These are phyloP conservation scores for Neomonachus schauinslandi DNA, from an alignment of 2,113 vertebrate genomes.

Conservation along the genomic window DNA sequence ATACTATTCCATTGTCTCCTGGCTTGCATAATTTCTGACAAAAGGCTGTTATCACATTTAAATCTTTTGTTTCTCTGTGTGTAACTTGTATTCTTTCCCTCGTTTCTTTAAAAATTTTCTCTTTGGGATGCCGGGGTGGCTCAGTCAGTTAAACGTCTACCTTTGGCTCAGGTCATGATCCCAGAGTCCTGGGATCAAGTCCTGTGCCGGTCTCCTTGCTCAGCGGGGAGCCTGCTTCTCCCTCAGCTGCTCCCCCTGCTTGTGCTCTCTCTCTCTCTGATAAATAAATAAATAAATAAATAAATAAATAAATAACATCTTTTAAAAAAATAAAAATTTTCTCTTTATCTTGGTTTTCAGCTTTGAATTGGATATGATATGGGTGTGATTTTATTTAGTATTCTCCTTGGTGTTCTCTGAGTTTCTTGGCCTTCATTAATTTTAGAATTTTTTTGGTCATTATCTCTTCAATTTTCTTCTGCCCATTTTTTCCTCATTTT, in stretches of 20 bases:
- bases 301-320: no score
- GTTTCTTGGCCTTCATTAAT: not conserved
- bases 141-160: no score
- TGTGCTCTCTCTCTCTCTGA: no score
- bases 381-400: not conserved
- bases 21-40: not conserved
- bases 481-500: not conserved
- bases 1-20: not conserved
- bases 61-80: not conserved
- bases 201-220: no score
- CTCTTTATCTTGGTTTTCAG: not conserved
- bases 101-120: not conserved
- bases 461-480: conserved; percentile 1
- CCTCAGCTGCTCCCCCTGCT: no score
- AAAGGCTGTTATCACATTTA: not conserved
- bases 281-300: no score
- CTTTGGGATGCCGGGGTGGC: not conserved
- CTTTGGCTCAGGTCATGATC: no score
- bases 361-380: not conserved
- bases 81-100: not conserved
- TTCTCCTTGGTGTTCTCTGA: not conserved
- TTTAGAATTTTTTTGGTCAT: not conserved
- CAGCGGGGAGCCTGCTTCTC: no score
- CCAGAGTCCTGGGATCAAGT: no score
- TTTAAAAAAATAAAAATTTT: not conserved